Percentiles rank a stretch among this genome's conserved stretches.
phyloP scores from a whole-genome alignment of 2,888 invertebrate genomes.

The Muschampia plurimacula region DNA sequence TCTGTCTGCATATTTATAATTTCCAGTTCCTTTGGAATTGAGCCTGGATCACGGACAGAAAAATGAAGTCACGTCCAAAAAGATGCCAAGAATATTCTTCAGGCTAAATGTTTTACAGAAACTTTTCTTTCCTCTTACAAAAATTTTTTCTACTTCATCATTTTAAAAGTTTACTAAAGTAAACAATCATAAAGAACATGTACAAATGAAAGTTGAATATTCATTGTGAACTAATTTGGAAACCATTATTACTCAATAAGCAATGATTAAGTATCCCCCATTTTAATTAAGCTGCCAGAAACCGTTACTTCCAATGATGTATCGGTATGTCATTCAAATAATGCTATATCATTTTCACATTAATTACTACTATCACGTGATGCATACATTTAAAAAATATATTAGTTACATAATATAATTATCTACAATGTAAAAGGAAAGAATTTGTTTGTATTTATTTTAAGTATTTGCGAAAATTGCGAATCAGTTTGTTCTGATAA shows the following conservation, averaged over 20 bases:
- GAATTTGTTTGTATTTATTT: no score
- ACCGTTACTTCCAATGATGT: conserved; percentile 9
- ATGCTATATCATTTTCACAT: conserved; percentile 10
- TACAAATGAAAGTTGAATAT: not conserved
- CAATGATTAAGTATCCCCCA: not conserved
- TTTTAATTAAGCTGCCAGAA: conserved; percentile 6
- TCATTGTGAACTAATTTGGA: not conserved
- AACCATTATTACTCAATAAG: conserved; percentile 4
- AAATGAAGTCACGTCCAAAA: conserved; percentile 43
- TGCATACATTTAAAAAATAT: not conserved
- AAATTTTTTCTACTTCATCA: not conserved
- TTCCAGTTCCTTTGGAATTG: not conserved
- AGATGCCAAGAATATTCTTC: conserved; percentile 41
- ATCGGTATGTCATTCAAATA: conserved; percentile 5
- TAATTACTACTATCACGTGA: not conserved
- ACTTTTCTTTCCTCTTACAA: not conserved
- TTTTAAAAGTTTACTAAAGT: not conserved
- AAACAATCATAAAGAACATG: not conserved
- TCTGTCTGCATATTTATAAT: not conserved
- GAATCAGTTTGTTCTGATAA: no score
- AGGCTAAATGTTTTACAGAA: conserved; percentile 7
- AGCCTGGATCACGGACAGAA: conserved; percentile 25
- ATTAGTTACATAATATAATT: no score
- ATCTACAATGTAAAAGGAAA: no score
- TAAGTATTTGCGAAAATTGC: no score